A percentile compares a stretch with the other conserved stretches of the same genome.
These are phyloP conservation scores for Drosophila algonquin DNA, from an alignment of 2,888 invertebrate species.

Conservation along the genomic window DNA sequence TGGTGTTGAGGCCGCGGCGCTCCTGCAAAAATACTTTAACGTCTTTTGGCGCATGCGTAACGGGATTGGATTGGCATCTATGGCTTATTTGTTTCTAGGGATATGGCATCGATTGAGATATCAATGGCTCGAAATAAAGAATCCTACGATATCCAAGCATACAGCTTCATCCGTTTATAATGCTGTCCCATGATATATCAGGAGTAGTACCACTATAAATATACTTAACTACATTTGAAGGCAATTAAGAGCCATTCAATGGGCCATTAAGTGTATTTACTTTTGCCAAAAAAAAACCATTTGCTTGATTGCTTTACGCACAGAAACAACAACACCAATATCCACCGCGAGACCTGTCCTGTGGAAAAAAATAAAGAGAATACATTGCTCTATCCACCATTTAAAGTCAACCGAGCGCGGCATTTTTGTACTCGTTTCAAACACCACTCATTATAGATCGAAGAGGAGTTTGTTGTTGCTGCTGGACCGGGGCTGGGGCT, in stretches of 20 bases:
- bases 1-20: conserved; percentile 42
- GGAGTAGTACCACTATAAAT: not conserved
- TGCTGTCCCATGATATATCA: no score
- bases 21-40: conserved; percentile 59
- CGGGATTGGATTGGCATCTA: conserved; percentile 38
- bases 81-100: conserved; percentile 42
- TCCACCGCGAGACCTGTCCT: not conserved
- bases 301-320: conserved; percentile 29
- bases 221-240: conserved; percentile 31
- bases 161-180: no score
- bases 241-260: conserved; percentile 60
- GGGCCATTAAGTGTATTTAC: conserved; percentile 46
- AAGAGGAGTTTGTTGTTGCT: conserved; percentile 26
- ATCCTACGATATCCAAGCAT: no score
- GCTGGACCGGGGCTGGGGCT: conserved; percentile 3
- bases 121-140: not conserved
- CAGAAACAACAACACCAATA: conserved; percentile 12
- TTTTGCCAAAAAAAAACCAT: conserved; percentile 41
- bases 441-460: conserved; percentile 47
- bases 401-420: conserved; percentile 75
- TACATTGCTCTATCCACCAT: conserved; percentile 68
- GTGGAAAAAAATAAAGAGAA: conserved; percentile 23
- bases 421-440: conserved; percentile 57
- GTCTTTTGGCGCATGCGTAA: conserved; percentile 45
- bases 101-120: conserved; percentile 17